phyloP scores from a whole-genome alignment of 2,113 vertebrate species.

The Hydropotes inermis region DNA sequence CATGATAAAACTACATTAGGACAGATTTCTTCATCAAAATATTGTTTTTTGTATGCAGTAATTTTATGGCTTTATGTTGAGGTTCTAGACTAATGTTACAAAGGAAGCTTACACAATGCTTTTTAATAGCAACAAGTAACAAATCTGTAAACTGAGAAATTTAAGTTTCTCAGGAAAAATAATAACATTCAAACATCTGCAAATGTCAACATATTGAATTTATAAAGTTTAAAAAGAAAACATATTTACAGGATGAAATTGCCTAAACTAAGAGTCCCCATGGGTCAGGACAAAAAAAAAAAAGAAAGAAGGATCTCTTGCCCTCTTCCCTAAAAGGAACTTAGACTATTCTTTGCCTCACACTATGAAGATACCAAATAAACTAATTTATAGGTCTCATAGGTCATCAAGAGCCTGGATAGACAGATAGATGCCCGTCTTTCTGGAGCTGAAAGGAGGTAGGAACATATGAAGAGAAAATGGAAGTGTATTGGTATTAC shows the following conservation, averaged over 20 bases:
- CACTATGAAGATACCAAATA: background rate
- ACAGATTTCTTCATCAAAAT: conserved; percentile 10
- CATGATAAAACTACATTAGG: conserved; percentile 36
- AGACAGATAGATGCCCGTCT: background rate
- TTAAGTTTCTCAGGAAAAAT: background rate
- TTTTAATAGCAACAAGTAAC: conserved; percentile 39
- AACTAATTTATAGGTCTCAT: background rate
- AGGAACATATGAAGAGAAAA: background rate
- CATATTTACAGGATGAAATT: background rate
- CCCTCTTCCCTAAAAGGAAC: background rate
- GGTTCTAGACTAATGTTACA: background rate
- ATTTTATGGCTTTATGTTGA: conserved; percentile 44
- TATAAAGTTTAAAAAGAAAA: background rate
- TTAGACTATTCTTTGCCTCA: background rate
- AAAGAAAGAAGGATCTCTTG: background rate
- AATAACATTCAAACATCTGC: conserved; percentile 10
- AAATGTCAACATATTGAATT: conserved; percentile 32
- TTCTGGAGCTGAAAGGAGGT: background rate
- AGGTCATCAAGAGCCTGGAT: background rate
- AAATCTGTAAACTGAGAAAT: conserved; percentile 25
- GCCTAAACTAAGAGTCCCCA: background rate
- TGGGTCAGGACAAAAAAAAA: background rate
- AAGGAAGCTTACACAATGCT: background rate
- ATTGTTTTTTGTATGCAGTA: conserved; percentile 28
- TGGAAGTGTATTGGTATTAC: background rate